Conservation (phyloP, 2,797 vertebrate species). For the Buceros bicornis region DNA sequence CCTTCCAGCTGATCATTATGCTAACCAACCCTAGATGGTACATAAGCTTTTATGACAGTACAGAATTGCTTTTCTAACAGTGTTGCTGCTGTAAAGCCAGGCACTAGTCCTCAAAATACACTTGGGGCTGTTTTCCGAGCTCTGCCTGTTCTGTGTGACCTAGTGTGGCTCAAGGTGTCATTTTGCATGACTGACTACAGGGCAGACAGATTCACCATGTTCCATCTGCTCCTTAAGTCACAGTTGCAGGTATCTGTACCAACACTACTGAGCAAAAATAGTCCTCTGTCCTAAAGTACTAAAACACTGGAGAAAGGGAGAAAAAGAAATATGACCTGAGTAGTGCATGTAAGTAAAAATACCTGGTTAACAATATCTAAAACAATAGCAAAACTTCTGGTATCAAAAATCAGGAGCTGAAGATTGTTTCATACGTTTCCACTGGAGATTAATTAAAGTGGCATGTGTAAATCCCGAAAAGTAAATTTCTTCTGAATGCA, state of each 20-base stretch:
- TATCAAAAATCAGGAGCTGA: not conserved
- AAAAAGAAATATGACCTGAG: not conserved
- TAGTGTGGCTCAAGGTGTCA: not conserved
- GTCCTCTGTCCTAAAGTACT: not conserved
- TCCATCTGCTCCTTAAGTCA: not conserved
- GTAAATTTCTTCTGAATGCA: not conserved
- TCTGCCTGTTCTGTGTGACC: not conserved
- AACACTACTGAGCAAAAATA: not conserved
- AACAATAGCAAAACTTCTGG: not conserved
- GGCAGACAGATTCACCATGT: not conserved
- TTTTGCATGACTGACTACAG: not conserved
- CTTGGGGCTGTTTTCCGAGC: not conserved
- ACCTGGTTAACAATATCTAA: not conserved
- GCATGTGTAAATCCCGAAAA: not conserved
- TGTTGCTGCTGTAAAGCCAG: not conserved
- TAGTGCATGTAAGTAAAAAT: not conserved
- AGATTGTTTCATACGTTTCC: not conserved
- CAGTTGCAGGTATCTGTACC: not conserved
- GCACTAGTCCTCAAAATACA: not conserved
- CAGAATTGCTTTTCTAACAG: not conserved
- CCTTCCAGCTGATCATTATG: not conserved
- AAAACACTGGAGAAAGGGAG: not conserved
- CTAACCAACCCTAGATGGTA: accelerated
- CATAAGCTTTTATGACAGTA: not conserved
- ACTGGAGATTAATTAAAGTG: not conserved